phyloP scores from a whole-genome alignment of 2,113 vertebrate species.

The Chascanopsetta lugubris region DNA sequence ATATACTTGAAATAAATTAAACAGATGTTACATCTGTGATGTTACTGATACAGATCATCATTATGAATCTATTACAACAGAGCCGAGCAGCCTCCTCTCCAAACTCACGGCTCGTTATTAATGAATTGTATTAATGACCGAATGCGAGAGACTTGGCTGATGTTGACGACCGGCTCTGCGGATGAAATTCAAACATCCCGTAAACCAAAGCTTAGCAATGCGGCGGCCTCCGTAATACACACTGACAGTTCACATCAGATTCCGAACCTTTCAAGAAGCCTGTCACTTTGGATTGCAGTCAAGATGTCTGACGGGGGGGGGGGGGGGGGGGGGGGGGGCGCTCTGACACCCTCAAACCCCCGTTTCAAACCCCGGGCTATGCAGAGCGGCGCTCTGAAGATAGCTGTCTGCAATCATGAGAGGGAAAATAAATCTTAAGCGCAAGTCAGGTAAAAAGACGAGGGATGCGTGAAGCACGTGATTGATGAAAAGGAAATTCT shows the following conservation, averaged over 20 bases:
- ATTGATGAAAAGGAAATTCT: slow-evolving; percentile 22
- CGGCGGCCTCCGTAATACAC: slow-evolving; percentile 53
- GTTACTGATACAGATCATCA: too few relatives aligned
- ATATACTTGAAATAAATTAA: slow-evolving; percentile 20
- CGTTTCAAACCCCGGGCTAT: slow-evolving; percentile 56
- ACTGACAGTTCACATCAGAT: slow-evolving; percentile 70
- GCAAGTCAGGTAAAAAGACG: slow-evolving; percentile 4
- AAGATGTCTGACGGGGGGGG: slow-evolving; percentile 65
- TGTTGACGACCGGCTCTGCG: slow-evolving; percentile 35
- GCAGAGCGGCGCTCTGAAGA: slow-evolving; percentile 55
- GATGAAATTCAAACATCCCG: slow-evolving; percentile 48
- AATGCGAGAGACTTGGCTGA: slow-evolving; percentile 21
- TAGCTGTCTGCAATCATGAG: slow-evolving; percentile 33
- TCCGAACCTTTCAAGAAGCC: slow-evolving; percentile 61
- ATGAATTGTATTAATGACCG: slow-evolving; percentile 36
- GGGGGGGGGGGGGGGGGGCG: too few relatives aligned
- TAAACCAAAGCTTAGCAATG: slow-evolving; percentile 47
- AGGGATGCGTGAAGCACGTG: slow-evolving; percentile 16
- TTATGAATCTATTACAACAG: slow-evolving; percentile 55
- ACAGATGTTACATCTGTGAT: slow-evolving; percentile 21
- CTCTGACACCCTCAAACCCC: slow-evolving; percentile 53
- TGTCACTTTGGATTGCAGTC: slow-evolving; percentile 68
- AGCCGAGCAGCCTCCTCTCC: slow-evolving; percentile 36
- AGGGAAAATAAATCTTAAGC: slow-evolving; percentile 10
- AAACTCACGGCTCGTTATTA: slow-evolving; percentile 39